Conservation (phyloP, 2,888 invertebrate genomes). For the Lamellibrachia satsuma region DNA sequence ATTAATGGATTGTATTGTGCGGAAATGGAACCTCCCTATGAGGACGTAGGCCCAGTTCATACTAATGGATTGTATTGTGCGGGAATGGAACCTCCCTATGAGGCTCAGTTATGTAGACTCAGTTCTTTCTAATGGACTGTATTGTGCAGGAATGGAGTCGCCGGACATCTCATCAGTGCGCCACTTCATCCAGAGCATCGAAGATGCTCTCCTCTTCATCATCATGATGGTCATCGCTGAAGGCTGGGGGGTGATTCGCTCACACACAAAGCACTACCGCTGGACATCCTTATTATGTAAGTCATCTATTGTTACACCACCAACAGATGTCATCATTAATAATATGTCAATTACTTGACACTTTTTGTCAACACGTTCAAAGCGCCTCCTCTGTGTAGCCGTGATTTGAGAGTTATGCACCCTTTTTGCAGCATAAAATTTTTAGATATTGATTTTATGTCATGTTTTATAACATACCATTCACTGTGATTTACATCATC, state of each 20-base stretch:
- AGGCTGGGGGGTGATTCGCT: conserved; percentile 39
- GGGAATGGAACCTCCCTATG: no score
- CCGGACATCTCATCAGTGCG: conserved; percentile 31
- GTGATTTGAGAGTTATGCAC: no score
- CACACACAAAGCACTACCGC: conserved; percentile 35
- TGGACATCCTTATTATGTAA: conserved; percentile 36
- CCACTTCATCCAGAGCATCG: conserved; percentile 35
- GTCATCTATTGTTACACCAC: conserved; percentile 10
- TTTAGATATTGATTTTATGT: background rate
- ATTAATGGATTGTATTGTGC: no score
- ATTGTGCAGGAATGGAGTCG: conserved; percentile 33
- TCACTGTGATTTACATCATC: background rate
- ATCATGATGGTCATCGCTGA: conserved; percentile 39
- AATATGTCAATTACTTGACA: background rate
- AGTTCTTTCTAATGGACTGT: background rate
- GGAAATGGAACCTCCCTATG: no score
- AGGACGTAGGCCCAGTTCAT: no score
- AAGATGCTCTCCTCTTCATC: conserved; percentile 37
- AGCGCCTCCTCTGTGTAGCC: no score
- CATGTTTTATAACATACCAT: no score
- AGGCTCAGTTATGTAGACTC: no score
- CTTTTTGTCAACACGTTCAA: no score
- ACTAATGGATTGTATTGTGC: no score
- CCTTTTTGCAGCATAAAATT: no score
- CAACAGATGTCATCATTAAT: background rate